Evolutionary conservation across 2,113 vertebrate species (phyloP), one percentile per base, ranked within the genome.

Genomic region (Apus apus): DNA sequence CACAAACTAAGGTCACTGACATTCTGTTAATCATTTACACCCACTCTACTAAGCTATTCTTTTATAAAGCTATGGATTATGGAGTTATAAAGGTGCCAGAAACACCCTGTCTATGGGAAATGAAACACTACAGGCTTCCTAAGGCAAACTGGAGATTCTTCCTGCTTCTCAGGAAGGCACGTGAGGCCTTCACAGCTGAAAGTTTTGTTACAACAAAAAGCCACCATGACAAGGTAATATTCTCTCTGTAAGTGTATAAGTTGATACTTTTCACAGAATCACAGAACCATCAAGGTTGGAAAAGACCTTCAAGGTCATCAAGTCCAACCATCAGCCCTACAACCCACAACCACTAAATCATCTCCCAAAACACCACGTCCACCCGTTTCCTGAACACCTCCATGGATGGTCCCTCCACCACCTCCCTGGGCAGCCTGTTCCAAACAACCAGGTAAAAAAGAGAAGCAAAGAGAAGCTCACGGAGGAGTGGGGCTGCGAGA

Each of bases 401-500:
- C 40, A 40, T 9, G 40, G 40, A 43, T 14, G 40, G 40, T 13
- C 12, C 40, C 40, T 43, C 40, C 40, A 43, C 40, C 40, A 43
- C 40, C 40, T 43, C 40, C 40, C 40, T 43, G 40, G 40, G 40
- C 40, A 43, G 40, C 40, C 40, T 43, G 40, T 43, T 43, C 40
- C 19, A 48, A 48, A 6, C 51, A 26, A 20, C 9, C 50, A 7
- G 12, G 26, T 22, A 5, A 48, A 48, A 29, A 50, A 46, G 21
- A 62, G 30, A 13, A 9, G n/a, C 3, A 36, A 54, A 32, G 46
- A 19, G 19, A 38, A 60, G 96, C 99, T 99, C 98, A 99, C 99
- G 98, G 98, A 70, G 99, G 99, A 8, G 99, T 99, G 30, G 99
- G 97, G 92, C 99, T 99, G 68, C 98, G 97, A 6, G 99, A 99